A percentile compares a stretch with the other conserved stretches of the same genome.
Conservation (phyloP, 2,113 vertebrate genomes). For the Bambusicola thoracicus region DNA sequence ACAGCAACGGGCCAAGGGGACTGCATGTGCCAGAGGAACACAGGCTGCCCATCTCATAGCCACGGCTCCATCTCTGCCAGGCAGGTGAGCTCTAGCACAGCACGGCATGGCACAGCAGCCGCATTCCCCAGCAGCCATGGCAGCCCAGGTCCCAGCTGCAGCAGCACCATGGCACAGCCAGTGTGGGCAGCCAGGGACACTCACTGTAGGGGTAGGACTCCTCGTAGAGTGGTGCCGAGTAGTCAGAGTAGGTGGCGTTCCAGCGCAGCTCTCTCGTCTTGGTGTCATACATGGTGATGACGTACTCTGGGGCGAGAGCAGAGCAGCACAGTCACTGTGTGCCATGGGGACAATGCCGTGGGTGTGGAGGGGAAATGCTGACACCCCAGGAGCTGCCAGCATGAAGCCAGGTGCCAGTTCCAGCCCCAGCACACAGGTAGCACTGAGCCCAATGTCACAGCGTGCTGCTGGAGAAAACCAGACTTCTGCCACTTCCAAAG, state of each 20-base stretch:
- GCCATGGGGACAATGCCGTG: not conserved
- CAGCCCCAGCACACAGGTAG: not conserved
- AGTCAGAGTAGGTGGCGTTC: constrained; percentile 94
- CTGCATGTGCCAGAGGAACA: too few relatives aligned
- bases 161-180: not conserved
- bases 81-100: not conserved
- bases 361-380: not conserved
- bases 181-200: constrained; percentile 18
- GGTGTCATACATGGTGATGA: constrained; percentile 96
- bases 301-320: constrained; percentile 83
- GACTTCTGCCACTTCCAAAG: not conserved
- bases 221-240: constrained; percentile 84
- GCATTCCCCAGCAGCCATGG: not conserved
- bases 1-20: too few relatives aligned
- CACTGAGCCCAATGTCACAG: not conserved
- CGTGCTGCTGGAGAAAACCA: not conserved
- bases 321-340: not conserved
- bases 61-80: not conserved
- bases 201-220: constrained; percentile 87
- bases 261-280: constrained; percentile 89
- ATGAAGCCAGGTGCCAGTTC: not conserved
- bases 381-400: not conserved
- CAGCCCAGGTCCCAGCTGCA: rapidly evolving
- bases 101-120: not conserved
- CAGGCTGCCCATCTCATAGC: not conserved